Evolutionary conservation across 2,113 vertebrate species (phyloP).

Genomic region (Tretioscincus oriximinensis): DNA sequence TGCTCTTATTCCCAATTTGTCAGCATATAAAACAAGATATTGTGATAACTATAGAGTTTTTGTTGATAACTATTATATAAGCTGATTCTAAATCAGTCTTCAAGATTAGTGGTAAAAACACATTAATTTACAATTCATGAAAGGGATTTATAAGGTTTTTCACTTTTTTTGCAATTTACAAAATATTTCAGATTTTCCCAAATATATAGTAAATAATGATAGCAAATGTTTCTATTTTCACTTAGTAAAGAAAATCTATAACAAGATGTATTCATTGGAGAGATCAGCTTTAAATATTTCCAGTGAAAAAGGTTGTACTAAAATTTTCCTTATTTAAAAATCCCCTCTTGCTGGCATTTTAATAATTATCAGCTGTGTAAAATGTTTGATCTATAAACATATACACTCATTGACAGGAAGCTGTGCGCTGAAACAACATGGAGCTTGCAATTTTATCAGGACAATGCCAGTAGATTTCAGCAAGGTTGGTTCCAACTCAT

Average conservation of each 20-base stretch:
- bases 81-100: not conserved
- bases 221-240: not conserved
- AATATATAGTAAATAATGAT: not conserved
- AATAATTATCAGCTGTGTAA: conserved; percentile 41
- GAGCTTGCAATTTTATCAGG: conserved; percentile 85
- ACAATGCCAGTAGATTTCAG: conserved; percentile 94
- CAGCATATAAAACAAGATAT: not conserved
- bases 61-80: not conserved
- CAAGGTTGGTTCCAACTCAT: conserved; percentile 99
- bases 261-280: conserved; percentile 27
- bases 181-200: not conserved
- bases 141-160: not conserved
- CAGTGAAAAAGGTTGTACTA: conserved; percentile 9
- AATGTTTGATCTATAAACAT: conserved; percentile 17
- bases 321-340: not conserved
- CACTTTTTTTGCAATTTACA: not conserved
- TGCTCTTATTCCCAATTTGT: not conserved
- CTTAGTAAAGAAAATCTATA: conserved; percentile 48
- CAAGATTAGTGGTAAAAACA: not conserved
- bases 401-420: conserved; percentile 65
- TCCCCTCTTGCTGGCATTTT: conserved; percentile 36
- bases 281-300: conserved; percentile 29
- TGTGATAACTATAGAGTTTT: not conserved
- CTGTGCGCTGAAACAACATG: conserved; percentile 69
- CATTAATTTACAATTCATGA: not conserved